phyloP scores from a whole-genome alignment of 2,797 vertebrate species.

The Taenioides sp. region DNA sequence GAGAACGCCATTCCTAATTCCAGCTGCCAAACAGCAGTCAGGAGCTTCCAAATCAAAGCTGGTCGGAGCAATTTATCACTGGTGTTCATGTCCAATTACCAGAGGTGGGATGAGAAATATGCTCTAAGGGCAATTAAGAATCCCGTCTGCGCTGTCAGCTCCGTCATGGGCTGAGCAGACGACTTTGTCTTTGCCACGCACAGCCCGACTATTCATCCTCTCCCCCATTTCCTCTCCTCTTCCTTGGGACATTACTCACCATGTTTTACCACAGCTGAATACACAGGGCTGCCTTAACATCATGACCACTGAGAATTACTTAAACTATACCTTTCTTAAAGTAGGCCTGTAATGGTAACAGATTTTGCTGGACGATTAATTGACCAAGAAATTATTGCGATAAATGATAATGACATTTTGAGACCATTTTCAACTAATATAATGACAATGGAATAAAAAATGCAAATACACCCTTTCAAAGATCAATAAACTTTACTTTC shows the following conservation, averaged over 20 bases:
- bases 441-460: no score
- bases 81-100: conserved; percentile 64
- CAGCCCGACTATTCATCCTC: conserved; percentile 56
- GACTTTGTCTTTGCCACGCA: conserved; percentile 56
- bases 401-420: no score
- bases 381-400: no score
- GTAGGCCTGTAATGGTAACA: no score
- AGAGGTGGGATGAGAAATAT: conserved; percentile 59
- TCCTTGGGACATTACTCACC: conserved; percentile 9
- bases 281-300: background rate
- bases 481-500: no score
- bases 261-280: conserved; percentile 12
- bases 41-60: conserved; percentile 56
- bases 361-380: no score
- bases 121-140: conserved; percentile 64
- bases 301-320: conserved; percentile 23
- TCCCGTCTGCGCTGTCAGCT: conserved; percentile 50
- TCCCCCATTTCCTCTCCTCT: background rate
- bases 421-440: no score
- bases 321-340: conserved; percentile 6
- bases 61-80: conserved; percentile 65
- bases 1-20: conserved; percentile 48
- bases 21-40: conserved; percentile 43
- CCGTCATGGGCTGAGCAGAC: conserved; percentile 46
- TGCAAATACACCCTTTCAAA: no score